Evolutionary conservation across 2,113 vertebrate species (phyloP), one percentile per base, ranked within the genome.

Genomic region (Tetrax tetrax): DNA sequence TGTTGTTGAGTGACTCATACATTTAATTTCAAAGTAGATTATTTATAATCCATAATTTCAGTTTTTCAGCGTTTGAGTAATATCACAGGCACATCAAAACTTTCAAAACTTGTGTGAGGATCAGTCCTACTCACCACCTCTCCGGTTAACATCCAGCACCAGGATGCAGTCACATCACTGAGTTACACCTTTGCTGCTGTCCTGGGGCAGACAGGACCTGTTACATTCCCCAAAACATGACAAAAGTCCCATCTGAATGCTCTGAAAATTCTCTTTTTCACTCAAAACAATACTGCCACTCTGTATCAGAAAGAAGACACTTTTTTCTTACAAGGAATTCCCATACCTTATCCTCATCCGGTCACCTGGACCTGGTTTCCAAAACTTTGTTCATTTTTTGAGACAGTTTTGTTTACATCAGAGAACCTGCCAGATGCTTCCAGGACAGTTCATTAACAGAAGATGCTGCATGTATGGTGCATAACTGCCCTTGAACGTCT

Each of bases 41-140:
- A 90, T 81, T 85, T 91, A 88, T 86, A 89, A 89, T 80, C 66
- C 88, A 51, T 25, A 95, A 48, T 28, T 69, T 74, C 27, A 38
- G 24, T 19, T 92, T 83, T 71, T 48, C 37, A 69, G 18, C 18
- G 2, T 20, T 83, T 83, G 8, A 79, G 17, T 71, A 71, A 22
- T 71, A 38, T 78, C 53, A 60, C 9, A 93, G 50, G 9, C 75
- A 72, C 20, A 61, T 54, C 14, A 83, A 72, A 76, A 5, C 27
- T 85, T 77, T 24, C 43, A 65, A 72, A 90, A 85, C 22, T 86
- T 86, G 5, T 10, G 35, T 43, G 11, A 14, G 21, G n/a, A 53
- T 94, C 41, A 35, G 22, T 54, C 31, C 10, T 66, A n/a, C 6
- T 69, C 35, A 76, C 25, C 50, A 37, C 25, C 14, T 83, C 11